phyloP scores from a whole-genome alignment of 2,888 invertebrate genomes.

The Leptopterna dolabrata region DNA sequence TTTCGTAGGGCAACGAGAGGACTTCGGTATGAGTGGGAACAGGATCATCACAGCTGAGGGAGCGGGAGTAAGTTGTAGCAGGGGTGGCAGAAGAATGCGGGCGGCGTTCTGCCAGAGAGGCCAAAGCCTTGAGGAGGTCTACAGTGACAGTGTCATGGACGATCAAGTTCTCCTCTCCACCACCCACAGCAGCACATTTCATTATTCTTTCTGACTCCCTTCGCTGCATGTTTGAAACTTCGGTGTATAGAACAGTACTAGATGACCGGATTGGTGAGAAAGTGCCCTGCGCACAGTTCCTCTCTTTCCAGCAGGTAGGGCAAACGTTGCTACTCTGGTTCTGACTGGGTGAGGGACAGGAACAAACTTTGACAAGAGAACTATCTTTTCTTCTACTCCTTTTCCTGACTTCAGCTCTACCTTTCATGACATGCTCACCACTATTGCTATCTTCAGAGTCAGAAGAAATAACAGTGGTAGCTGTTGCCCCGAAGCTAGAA shows the following conservation, averaged over 20 bases:
- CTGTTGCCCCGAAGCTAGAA: not conserved
- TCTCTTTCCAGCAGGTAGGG: not conserved
- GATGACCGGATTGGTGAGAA: not conserved
- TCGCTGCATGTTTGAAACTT: not conserved
- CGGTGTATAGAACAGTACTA: not conserved
- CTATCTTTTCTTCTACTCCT: not conserved
- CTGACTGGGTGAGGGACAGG: not conserved
- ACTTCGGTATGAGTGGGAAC: not conserved
- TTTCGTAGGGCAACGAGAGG: not conserved
- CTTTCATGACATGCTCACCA: not conserved
- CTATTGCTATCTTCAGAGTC: conserved; percentile 9
- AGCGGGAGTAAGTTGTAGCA: not conserved
- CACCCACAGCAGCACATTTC: not conserved
- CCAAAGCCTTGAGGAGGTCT: not conserved
- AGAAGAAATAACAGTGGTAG: not conserved
- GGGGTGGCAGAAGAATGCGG: not conserved
- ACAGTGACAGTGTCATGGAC: not conserved
- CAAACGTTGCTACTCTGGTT: not conserved
- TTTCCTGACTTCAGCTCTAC: not conserved
- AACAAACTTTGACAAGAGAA: not conserved
- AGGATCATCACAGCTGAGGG: not conserved
- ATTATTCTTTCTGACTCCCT: not conserved
- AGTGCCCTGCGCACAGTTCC: not conserved
- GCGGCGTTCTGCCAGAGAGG: not conserved
- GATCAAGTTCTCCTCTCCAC: not conserved